Conservation (phyloP, 2,888 invertebrate genomes). For the Octonoba sinensis region DNA sequence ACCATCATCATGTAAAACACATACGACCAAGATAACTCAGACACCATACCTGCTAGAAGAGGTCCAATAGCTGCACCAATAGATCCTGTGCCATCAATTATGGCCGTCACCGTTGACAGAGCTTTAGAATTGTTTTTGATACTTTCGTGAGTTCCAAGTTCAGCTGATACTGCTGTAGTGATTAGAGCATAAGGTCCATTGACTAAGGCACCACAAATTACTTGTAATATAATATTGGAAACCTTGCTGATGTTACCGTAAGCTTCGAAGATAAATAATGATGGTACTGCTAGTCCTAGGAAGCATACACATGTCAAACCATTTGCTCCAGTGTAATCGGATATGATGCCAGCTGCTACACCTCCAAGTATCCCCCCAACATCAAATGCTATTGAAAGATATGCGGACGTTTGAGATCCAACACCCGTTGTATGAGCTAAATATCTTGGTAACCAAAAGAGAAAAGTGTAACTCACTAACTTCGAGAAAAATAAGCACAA, state of each 20-base stretch:
- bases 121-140: slow-evolving; percentile 88
- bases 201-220: slow-evolving; percentile 73
- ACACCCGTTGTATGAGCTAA: slow-evolving; percentile 74
- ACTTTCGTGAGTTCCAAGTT: slow-evolving; percentile 87
- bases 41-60: slow-evolving; percentile 86
- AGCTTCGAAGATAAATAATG: slow-evolving; percentile 66
- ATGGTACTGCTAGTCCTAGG: slow-evolving; percentile 83
- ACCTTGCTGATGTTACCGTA: slow-evolving; percentile 54
- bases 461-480: slow-evolving; percentile 95
- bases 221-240: slow-evolving; percentile 62
- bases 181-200: slow-evolving; percentile 97
- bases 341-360: slow-evolving; percentile 86
- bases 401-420: slow-evolving; percentile 71
- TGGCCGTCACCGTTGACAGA: slow-evolving; percentile 95
- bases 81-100: slow-evolving; percentile 96
- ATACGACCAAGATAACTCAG: slow-evolving; percentile 75
- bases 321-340: slow-evolving; percentile 84
- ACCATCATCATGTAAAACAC: slow-evolving; percentile 73
- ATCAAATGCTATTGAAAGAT: slow-evolving; percentile 73
- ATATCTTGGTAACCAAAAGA: slow-evolving; percentile 95
- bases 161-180: slow-evolving; percentile 95
- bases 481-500: slow-evolving; percentile 95
- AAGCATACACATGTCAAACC: slow-evolving; percentile 89
- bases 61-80: slow-evolving; percentile 95
- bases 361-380: slow-evolving; percentile 92